Conservation (phyloP, 2,888 invertebrate species). For the Polylopha cassiicola region DNA sequence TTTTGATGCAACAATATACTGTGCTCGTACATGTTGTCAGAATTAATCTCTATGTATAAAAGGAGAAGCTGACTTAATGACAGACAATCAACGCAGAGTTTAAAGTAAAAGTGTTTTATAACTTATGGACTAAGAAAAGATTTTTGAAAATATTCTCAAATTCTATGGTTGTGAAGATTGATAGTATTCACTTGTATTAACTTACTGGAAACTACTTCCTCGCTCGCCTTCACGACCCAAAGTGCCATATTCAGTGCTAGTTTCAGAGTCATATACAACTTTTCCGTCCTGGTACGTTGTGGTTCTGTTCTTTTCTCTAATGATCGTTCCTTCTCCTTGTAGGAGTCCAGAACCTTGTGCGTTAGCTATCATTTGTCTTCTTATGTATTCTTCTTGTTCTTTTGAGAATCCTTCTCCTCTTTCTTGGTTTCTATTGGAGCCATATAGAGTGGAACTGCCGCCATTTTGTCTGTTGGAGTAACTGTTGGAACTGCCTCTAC, state of each 20-base stretch:
- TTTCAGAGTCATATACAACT: slow-evolving; percentile 67
- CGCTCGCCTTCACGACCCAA: slow-evolving; percentile 66
- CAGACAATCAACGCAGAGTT: too few species aligned
- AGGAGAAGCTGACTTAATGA: too few species aligned
- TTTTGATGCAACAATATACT: too few species aligned
- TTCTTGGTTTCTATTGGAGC: slow-evolving; percentile 8
- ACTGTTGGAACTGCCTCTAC: slow-evolving; percentile 28
- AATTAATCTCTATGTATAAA: too few species aligned
- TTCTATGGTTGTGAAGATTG: too few species aligned
- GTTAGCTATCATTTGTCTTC: slow-evolving; percentile 41
- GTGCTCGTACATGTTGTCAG: too few species aligned
- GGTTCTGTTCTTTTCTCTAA: slow-evolving; percentile 51
- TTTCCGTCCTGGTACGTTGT: slow-evolving; percentile 61
- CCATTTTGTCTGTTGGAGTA: slow-evolving; percentile 31
- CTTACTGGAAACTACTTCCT: slow-evolving; percentile 69
- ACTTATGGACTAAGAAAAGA: too few species aligned
- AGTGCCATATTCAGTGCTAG: slow-evolving; percentile 69
- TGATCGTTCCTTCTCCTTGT: slow-evolving; percentile 41
- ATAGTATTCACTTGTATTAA: slow-evolving; percentile 13
- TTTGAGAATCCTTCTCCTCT: slow-evolving; percentile 42
- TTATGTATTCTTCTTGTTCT: slow-evolving; percentile 53
- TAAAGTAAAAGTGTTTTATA: too few species aligned
- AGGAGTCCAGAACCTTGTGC: slow-evolving; percentile 31
- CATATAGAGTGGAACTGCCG: slow-evolving; percentile 16
- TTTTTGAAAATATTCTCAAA: too few species aligned